A percentile compares a stretch with the other conserved stretches of the same genome.
Conservation (phyloP, 2,113 vertebrate genomes). For the Lates calcarifer region DNA sequence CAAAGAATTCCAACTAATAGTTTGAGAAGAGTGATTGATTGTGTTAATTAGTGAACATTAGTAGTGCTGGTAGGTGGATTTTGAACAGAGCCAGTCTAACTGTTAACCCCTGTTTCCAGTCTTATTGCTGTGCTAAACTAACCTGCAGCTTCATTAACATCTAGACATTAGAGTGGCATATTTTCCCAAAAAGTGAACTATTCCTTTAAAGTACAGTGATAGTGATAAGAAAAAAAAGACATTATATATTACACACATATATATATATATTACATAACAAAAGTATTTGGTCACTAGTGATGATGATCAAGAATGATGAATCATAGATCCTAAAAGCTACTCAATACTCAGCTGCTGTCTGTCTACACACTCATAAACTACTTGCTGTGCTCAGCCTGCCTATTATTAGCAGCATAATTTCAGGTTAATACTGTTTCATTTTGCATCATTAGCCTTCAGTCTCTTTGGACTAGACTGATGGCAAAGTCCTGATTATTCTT, state of each 20-base stretch:
- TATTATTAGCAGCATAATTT: slow-evolving; percentile 47
- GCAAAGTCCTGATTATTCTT: slow-evolving; percentile 37
- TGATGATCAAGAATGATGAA: slow-evolving; percentile 4
- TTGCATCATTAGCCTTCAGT: slow-evolving; percentile 49
- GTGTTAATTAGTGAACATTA: too few relatives aligned
- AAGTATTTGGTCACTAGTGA: neutral
- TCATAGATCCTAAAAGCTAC: slow-evolving; percentile 25
- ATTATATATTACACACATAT: too few relatives aligned
- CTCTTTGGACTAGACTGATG: slow-evolving; percentile 19
- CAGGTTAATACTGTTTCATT: slow-evolving; percentile 49
- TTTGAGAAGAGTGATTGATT: too few relatives aligned
- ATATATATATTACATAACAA: too few relatives aligned
- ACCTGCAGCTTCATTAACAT: too few relatives aligned
- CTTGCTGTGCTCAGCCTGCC: slow-evolving; percentile 13
- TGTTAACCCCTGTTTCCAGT: too few relatives aligned
- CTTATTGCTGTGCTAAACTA: too few relatives aligned
- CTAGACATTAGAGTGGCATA: neutral
- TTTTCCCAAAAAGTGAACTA: neutral
- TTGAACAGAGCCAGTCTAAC: neutral
- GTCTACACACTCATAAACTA: slow-evolving; percentile 34
- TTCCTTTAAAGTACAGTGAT: neutral
- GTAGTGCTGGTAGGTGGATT: too few relatives aligned
- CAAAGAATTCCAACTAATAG: too few relatives aligned
- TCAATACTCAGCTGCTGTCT: slow-evolving; percentile 2
- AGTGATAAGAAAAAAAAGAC: too few relatives aligned